Percentiles rank a stretch among this genome's conserved stretches.
Conservation (phyloP, 2,888 invertebrate species). For the Metellina segmentata region DNA sequence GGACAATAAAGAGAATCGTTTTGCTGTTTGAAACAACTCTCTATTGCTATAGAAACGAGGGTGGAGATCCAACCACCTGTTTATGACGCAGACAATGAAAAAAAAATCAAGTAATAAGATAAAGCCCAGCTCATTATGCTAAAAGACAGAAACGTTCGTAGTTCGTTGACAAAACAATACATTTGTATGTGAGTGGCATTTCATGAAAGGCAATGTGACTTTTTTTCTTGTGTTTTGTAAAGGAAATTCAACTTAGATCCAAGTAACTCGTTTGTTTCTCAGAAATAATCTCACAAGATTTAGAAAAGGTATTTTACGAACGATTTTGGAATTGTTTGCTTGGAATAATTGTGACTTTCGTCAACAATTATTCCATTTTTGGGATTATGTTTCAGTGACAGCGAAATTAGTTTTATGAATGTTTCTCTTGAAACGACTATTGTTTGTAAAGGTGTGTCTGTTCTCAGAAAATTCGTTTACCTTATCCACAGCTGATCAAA, state of each 20-base stretch:
- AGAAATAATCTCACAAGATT: neutral
- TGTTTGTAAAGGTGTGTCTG: too few relatives aligned
- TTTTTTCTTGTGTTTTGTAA: neutral
- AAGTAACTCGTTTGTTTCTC: neutral
- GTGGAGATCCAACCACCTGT: slow-evolving; percentile 59
- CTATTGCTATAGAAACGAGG: slow-evolving; percentile 56
- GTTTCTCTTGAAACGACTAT: too few relatives aligned
- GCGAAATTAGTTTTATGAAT: too few relatives aligned
- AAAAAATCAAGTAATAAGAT: slow-evolving; percentile 32
- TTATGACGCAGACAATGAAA: slow-evolving; percentile 14
- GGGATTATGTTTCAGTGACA: too few relatives aligned
- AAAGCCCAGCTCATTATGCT: neutral
- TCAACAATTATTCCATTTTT: too few relatives aligned
- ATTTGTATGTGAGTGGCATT: neutral
- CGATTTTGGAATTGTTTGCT: too few relatives aligned
- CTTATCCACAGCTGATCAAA: too few relatives aligned
- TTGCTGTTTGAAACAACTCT: slow-evolving; percentile 49
- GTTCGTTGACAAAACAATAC: slow-evolving; percentile 26
- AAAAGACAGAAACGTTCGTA: neutral
- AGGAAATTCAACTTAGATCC: neutral
- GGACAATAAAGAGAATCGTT: slow-evolving; percentile 56
- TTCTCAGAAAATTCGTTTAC: too few relatives aligned
- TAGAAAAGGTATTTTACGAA: too few relatives aligned
- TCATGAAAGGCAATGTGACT: neutral
- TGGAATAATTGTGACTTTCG: too few relatives aligned